These are phyloP conservation scores for Lasioglossum albipes DNA, from an alignment of 1,140 invertebrate species.

Conservation along the genomic window DNA sequence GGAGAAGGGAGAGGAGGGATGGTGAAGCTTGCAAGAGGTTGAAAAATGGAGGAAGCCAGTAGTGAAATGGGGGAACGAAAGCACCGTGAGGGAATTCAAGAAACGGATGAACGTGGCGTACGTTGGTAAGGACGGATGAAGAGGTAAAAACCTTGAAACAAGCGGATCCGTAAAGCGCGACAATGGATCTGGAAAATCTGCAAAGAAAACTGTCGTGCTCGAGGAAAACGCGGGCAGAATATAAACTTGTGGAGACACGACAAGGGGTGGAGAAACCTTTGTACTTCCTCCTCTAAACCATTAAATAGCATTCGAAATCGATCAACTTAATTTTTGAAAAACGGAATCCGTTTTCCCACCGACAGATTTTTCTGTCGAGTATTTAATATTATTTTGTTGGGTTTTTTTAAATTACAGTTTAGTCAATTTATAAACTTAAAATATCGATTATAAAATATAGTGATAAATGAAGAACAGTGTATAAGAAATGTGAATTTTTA, in stretches of 20 bases:
- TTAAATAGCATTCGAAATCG: background rate
- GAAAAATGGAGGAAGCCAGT: background rate
- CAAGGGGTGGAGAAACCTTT: background rate
- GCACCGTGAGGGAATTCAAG: background rate
- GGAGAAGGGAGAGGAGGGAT: background rate
- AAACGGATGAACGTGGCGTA: background rate
- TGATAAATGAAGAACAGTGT: too few relatives aligned
- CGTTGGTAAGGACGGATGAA: background rate
- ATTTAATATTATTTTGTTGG: too few relatives aligned
- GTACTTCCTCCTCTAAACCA: too few relatives aligned
- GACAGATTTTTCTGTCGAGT: too few relatives aligned
- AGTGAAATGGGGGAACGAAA: background rate
- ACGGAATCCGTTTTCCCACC: background rate
- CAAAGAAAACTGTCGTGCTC: background rate
- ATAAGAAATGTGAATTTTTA: too few relatives aligned
- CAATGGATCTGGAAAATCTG: constrained; percentile 5
- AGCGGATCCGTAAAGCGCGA: background rate
- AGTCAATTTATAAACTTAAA: too few relatives aligned
- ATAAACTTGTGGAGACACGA: background rate
- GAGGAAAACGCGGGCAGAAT: background rate
- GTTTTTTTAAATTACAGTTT: too few relatives aligned
- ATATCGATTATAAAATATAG: too few relatives aligned
- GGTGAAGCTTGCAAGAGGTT: background rate
- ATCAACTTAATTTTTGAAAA: background rate
- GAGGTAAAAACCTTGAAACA: background rate